phyloP scores from a whole-genome alignment of 2,113 vertebrate genomes.

The Eubucco bourcierii region DNA sequence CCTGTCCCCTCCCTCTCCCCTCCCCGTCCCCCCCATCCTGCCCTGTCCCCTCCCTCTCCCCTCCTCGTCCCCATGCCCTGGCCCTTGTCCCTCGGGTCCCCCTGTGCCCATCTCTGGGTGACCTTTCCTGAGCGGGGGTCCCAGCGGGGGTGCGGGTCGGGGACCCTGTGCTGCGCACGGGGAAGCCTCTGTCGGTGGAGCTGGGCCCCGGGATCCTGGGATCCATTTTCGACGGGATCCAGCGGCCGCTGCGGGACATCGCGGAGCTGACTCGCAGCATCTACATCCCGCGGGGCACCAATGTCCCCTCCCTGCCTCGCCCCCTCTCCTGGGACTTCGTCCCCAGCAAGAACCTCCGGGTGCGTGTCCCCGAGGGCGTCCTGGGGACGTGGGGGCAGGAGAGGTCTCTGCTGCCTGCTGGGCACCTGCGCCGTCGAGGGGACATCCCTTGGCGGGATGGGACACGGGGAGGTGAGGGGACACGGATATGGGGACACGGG shows the following conservation, averaged over 20 bases:
- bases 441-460: no score
- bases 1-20: no score
- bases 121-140: not conserved
- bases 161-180: constrained; percentile 65
- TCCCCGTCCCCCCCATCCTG: not conserved
- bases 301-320: constrained; percentile 28
- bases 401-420: no score
- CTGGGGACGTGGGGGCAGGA: not conserved
- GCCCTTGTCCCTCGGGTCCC: not conserved
- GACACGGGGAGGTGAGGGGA: no score
- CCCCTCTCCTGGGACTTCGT: constrained; percentile 59
- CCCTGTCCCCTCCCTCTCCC: not conserved
- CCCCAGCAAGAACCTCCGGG: constrained; percentile 40
- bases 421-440: no score
- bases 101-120: fast-evolving
- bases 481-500: no score
- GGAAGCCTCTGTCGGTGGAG: constrained; percentile 66
- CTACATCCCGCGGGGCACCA: constrained; percentile 69
- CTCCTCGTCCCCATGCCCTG: not conserved
- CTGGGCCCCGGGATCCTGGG: constrained; percentile 68
- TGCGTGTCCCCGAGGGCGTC: not conserved
- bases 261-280: constrained; percentile 53
- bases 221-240: constrained; percentile 72
- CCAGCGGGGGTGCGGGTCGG: constrained; percentile 63
- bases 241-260: constrained; percentile 68